Evolutionary conservation across 2,888 invertebrate genomes (phyloP).

Genomic region (Ormyrus pomaceus): DNA sequence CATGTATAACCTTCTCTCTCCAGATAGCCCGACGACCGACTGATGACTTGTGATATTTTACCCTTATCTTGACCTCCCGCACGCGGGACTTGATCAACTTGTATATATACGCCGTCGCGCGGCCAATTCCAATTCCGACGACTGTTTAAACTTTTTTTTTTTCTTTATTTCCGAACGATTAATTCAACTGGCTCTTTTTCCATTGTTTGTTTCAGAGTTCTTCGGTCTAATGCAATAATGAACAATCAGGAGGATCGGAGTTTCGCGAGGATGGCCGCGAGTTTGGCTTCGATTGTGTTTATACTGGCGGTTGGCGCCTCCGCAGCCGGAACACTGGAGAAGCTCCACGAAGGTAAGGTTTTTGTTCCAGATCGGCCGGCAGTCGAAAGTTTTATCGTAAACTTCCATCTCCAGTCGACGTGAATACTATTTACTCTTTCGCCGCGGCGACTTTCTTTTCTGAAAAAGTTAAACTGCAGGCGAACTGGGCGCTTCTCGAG

Average conservation of each 20-base stretch:
- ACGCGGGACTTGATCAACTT: conserved; percentile 17
- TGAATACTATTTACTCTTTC: conserved; percentile 60
- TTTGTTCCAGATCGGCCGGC: conserved; percentile 40
- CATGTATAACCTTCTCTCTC: not conserved
- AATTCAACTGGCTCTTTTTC: too few relatives aligned
- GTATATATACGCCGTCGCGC: too few relatives aligned
- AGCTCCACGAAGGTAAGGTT: conserved; percentile 73
- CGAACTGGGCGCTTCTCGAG: too few relatives aligned
- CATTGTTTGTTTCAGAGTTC: conserved; percentile 21
- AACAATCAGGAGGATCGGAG: conserved; percentile 67
- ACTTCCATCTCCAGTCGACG: conserved; percentile 39
- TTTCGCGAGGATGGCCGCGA: conserved; percentile 63
- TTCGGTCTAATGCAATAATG: conserved; percentile 62
- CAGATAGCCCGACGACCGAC: conserved; percentile 13
- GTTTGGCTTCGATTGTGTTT: conserved; percentile 63
- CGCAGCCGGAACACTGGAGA: conserved; percentile 71
- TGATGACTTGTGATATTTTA: conserved; percentile 58
- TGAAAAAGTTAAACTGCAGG: conserved; percentile 42
- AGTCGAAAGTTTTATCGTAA: conserved; percentile 59
- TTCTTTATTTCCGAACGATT: too few relatives aligned
- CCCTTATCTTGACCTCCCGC: too few relatives aligned
- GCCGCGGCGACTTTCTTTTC: conserved; percentile 27
- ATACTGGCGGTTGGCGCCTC: conserved; percentile 64
- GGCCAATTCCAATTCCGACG: too few relatives aligned
- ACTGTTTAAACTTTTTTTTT: too few relatives aligned